A percentile compares a stretch with the other conserved stretches of the same genome.
These are phyloP conservation scores for Meriones psammophilus DNA, from an alignment of 2,797 vertebrate species.

Conservation along the genomic window DNA sequence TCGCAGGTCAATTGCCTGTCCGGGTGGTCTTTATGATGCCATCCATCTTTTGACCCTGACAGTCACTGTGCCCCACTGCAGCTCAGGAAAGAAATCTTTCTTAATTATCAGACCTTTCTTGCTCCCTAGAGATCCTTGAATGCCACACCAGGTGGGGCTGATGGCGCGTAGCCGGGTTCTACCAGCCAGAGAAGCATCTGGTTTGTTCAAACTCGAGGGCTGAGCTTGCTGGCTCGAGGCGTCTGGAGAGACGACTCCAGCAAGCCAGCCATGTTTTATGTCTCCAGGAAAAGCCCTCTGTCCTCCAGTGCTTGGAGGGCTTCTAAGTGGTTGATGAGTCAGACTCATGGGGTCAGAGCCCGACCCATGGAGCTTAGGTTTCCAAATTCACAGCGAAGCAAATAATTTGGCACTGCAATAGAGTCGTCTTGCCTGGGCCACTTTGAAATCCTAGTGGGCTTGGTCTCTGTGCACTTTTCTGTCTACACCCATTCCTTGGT, in stretches of 20 bases:
- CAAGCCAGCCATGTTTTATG: conserved; percentile 59
- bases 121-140: conserved; percentile 75
- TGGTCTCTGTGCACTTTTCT: not conserved
- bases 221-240: not conserved
- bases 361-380: not conserved
- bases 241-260: not conserved
- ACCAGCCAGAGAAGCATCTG: conserved; percentile 49
- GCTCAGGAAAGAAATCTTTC: conserved; percentile 80
- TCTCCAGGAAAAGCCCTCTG: conserved; percentile 57
- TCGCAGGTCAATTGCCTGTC: conserved; percentile 78
- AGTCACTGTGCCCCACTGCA: conserved; percentile 76
- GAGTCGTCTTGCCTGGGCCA: not conserved
- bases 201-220: conserved; percentile 37
- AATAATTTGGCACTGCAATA: not conserved
- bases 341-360: not conserved
- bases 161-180: conserved; percentile 56
- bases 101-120: conserved; percentile 82
- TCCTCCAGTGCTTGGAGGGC: not conserved
- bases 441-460: not conserved
- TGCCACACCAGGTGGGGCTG: conserved; percentile 70
- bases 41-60: conserved; percentile 77
- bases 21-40: conserved; percentile 82
- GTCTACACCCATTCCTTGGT: not conserved
- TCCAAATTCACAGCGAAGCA: not conserved
- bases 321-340: conserved; percentile 26